phyloP scores from a whole-genome alignment of 37 sponge, comb jelly and placozoan genomes.

The Axinella damicornis region DNA sequence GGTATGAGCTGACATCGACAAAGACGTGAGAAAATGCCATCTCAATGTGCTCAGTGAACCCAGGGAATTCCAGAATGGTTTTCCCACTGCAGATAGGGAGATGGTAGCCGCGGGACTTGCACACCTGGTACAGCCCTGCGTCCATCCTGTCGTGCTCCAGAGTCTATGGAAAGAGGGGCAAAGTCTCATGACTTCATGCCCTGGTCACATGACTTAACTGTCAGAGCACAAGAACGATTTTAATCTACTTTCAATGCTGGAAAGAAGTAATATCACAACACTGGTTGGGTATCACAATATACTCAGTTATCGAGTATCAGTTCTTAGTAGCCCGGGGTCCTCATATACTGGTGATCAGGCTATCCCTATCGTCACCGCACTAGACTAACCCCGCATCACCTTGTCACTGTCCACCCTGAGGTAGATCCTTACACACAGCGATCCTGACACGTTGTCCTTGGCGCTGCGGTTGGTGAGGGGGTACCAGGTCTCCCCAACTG shows the following conservation, averaged over 20 bases:
- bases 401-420: conserved; percentile 12
- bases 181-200: not conserved
- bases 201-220: too few species aligned
- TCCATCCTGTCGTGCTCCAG: not conserved
- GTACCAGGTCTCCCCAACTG: conserved; percentile 34
- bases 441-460: conserved; percentile 46
- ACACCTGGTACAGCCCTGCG: conserved; percentile 31
- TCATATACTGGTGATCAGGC: too few species aligned
- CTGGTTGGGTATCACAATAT: too few species aligned
- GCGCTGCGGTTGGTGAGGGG: conserved; percentile 29
- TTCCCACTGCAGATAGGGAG: conserved; percentile 58
- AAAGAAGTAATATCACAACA: too few species aligned
- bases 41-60: conserved; percentile 82
- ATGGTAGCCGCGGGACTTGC: conserved; percentile 54
- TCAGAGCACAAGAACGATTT: too few species aligned
- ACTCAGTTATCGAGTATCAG: too few species aligned
- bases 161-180: not conserved
- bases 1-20: conserved; percentile 70
- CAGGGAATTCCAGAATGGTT: conserved; percentile 66
- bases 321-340: too few species aligned
- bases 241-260: too few species aligned
- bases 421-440: not conserved
- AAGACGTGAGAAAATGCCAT: conserved; percentile 78
- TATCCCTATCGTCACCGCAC: not conserved
- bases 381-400: not conserved